These are phyloP conservation scores for Halictus quadricinctus DNA, from an alignment of 2,888 invertebrate species.

Conservation along the genomic window DNA sequence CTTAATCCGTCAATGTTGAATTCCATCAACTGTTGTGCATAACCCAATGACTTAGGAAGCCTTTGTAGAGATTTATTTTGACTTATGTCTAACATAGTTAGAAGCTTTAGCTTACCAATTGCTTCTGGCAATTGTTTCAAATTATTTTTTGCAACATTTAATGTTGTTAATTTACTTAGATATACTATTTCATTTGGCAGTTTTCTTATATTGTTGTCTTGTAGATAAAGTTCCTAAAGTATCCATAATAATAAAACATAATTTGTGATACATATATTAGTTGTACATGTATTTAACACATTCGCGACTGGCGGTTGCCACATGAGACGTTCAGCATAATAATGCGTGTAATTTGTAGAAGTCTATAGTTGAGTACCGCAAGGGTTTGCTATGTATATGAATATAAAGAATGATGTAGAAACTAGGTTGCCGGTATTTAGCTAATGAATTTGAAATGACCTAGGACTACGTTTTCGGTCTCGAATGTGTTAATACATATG, in stretches of 20 bases:
- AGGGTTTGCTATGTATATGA: background rate
- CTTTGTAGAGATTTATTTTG: conserved; percentile 85
- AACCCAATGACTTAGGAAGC: conserved; percentile 87
- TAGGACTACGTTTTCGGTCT: background rate
- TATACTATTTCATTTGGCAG: conserved; percentile 88
- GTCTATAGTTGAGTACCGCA: too few species aligned
- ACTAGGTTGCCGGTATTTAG: too few species aligned
- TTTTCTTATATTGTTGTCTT: conserved; percentile 87
- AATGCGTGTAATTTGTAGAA: too few species aligned
- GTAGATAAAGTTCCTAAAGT: conserved; percentile 88
- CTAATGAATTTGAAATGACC: too few species aligned
- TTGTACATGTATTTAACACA: background rate
- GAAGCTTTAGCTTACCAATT: conserved; percentile 86
- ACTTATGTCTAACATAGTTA: conserved; percentile 86
- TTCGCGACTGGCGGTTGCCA: background rate
- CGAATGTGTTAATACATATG: background rate
- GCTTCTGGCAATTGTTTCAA: conserved; percentile 86
- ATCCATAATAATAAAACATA: conserved; percentile 4
- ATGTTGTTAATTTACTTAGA: conserved; percentile 86
- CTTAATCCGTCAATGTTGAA: conserved; percentile 86
- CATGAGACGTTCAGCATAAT: background rate
- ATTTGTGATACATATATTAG: background rate
- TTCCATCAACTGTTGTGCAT: conserved; percentile 85
- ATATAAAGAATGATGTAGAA: background rate
- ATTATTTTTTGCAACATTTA: conserved; percentile 89